Evolutionary conservation across 1,140 invertebrate genomes (phyloP), one percentile per base, ranked within the genome.

Genomic region (Mesaphorura yosii): DNA sequence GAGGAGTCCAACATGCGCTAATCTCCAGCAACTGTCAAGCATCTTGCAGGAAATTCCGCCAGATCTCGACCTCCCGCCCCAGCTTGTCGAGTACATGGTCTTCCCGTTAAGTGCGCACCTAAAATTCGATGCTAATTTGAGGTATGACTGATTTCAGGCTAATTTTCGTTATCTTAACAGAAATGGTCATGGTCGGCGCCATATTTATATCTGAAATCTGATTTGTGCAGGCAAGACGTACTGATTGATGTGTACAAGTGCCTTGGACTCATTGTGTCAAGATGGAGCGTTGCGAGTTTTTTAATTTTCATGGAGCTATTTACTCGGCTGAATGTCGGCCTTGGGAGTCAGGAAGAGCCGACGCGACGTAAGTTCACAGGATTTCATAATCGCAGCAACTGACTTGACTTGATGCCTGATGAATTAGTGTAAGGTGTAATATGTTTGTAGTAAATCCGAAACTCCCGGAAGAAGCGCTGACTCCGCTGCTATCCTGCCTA

Each of bases 391-490:
- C n/a, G 31, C 31, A 34, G 31, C 10, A 10, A 34, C 10, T 10
- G 31, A n/a, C 31, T 34, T 34, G 31, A 34, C n/a, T n/a, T n/a
- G n/a, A n/a, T n/a, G n/a, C n/a, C n/a, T n/a, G n/a, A n/a, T n/a
- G n/a, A n/a, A n/a, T n/a, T 34, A 34, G 10, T 34, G 31, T 10
- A 34, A 10, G 31, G 10, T 34, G 10, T 34, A 10, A 10, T 10
- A 10, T 10, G 10, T 34, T 34, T 34, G 10, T 20, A 51, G 42
- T 53, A 3, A 53, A 53, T 26, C 7, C 2, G 10, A 19, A 53
- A 41, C 6, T 44, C 4, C 26, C 51, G 15, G 51, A 53, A 34
- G 41, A 53, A 34, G 25, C 34, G 46, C 23, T 46, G 20, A 28
- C 29, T 3, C 2, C 5, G 2, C 28, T 48, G 38, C 26, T 54